Conservation (phyloP, 2,797 vertebrate species). For the Geotrypetes seraphini region DNA sequence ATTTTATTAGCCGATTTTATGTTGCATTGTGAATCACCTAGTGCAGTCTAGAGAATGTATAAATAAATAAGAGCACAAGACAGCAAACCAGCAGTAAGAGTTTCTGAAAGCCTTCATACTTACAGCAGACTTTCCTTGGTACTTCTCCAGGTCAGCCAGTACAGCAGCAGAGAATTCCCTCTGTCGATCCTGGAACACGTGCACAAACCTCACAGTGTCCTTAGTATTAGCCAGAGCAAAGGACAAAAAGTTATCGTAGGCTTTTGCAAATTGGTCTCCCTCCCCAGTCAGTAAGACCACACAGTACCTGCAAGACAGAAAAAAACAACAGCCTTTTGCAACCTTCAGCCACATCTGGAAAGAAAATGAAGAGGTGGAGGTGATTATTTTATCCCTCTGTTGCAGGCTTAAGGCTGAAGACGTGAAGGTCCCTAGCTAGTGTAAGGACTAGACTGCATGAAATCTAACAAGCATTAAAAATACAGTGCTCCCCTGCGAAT, state of each 20-base stretch:
- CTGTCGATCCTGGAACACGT: slow-evolving; percentile 74
- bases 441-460: too few relatives aligned
- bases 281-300: slow-evolving; percentile 76
- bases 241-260: slow-evolving; percentile 74
- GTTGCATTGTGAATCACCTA: too few relatives aligned
- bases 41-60: too few relatives aligned
- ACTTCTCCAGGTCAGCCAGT: slow-evolving; percentile 52
- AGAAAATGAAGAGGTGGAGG: background rate
- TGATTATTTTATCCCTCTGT: too few relatives aligned
- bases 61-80: too few relatives aligned
- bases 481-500: too few relatives aligned
- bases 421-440: too few relatives aligned
- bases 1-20: too few relatives aligned
- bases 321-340: background rate
- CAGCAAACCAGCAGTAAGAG: too few relatives aligned
- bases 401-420: too few relatives aligned
- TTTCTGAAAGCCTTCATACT: slow-evolving; percentile 8
- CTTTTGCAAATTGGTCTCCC: slow-evolving; percentile 50
- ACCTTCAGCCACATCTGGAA: rapidly evolving
- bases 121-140: slow-evolving; percentile 42
- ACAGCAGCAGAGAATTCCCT: slow-evolving; percentile 67
- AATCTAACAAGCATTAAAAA: too few relatives aligned
- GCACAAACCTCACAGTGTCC: slow-evolving; percentile 78
- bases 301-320: slow-evolving; percentile 65
- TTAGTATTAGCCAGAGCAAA: slow-evolving; percentile 77